phyloP scores from a whole-genome alignment of 1,140 invertebrate genomes.

The Copidosoma floridanum region DNA sequence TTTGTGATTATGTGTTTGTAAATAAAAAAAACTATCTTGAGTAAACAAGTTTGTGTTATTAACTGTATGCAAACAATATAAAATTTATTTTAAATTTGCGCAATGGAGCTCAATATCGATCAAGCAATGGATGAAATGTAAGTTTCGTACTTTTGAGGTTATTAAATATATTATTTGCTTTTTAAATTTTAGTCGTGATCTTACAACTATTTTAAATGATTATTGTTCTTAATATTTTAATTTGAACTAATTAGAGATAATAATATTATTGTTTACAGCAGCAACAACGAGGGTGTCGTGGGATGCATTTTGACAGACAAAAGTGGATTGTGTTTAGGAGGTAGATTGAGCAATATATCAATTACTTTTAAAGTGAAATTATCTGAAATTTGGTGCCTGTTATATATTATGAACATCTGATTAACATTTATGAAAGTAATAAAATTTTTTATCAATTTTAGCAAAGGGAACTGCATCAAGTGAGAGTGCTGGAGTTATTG shows the following conservation, averaged over 20 bases:
- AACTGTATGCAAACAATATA: too few species aligned
- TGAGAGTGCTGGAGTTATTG: conserved; percentile 52
- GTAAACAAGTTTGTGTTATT: too few species aligned
- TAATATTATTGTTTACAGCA: conserved; percentile 33
- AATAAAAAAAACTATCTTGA: too few species aligned
- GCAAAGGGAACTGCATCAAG: conserved; percentile 50
- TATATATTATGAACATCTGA: too few species aligned
- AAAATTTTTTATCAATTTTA: conserved; percentile 25
- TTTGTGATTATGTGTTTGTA: too few species aligned
- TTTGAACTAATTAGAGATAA: conserved; percentile 6
- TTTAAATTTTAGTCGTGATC: background rate
- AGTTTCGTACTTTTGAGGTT: conserved; percentile 30
- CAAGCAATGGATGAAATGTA: conserved; percentile 51
- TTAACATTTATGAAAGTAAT: too few species aligned
- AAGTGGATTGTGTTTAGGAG: conserved; percentile 52
- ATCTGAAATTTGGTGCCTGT: too few species aligned
- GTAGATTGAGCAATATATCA: conserved; percentile 34
- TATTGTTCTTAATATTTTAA: background rate
- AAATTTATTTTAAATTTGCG: too few species aligned
- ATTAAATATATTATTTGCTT: background rate
- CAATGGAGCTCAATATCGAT: conserved; percentile 51
- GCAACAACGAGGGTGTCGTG: conserved; percentile 38
- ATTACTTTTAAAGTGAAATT: too few species aligned
- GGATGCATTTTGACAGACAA: conserved; percentile 52
- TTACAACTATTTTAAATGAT: background rate